Evolutionary conservation across 2,888 invertebrate genomes (phyloP).

Genomic region (Philereme transversata): DNA sequence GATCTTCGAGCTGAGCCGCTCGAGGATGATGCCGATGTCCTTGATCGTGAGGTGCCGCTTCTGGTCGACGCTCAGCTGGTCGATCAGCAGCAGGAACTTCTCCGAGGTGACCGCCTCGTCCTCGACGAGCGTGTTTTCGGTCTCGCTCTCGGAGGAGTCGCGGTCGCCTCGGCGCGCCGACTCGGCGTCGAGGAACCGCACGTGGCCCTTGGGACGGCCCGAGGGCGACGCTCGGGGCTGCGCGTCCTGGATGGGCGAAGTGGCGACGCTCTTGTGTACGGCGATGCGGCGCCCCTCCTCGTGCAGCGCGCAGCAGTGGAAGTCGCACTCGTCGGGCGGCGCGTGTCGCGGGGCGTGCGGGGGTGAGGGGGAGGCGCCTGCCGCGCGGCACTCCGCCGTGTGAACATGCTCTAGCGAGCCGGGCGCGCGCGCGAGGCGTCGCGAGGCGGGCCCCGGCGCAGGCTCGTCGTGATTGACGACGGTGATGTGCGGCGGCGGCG

Average conservation of each 20-base stretch:
- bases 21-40: conserved; percentile 97
- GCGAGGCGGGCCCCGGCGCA: conserved; percentile 69
- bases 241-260: conserved; percentile 95
- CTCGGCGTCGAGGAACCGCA: conserved; percentile 93
- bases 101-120: conserved; percentile 95
- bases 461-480: conserved; percentile 97
- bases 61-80: conserved; percentile 96
- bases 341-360: conserved; percentile 84
- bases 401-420: conserved; percentile 89
- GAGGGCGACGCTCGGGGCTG: conserved; percentile 87
- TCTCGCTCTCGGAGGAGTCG: conserved; percentile 96
- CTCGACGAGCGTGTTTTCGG: conserved; percentile 96
- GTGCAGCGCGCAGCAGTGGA: conserved; percentile 97
- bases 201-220: conserved; percentile 89
- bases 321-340: conserved; percentile 94
- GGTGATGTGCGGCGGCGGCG: conserved; percentile 93
- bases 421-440: conserved; percentile 89
- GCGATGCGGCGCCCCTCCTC: conserved; percentile 96
- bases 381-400: conserved; percentile 88
- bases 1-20: conserved; percentile 95
- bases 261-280: conserved; percentile 95
- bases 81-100: conserved; percentile 96
- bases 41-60: conserved; percentile 96
- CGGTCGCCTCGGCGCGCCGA: conserved; percentile 86
- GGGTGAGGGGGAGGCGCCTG: conserved; percentile 81